Percentiles rank a stretch among this genome's conserved stretches.
Evolutionary conservation across 2,888 invertebrate genomes (phyloP).

Genomic region (Ormyrus labotus): DNA sequence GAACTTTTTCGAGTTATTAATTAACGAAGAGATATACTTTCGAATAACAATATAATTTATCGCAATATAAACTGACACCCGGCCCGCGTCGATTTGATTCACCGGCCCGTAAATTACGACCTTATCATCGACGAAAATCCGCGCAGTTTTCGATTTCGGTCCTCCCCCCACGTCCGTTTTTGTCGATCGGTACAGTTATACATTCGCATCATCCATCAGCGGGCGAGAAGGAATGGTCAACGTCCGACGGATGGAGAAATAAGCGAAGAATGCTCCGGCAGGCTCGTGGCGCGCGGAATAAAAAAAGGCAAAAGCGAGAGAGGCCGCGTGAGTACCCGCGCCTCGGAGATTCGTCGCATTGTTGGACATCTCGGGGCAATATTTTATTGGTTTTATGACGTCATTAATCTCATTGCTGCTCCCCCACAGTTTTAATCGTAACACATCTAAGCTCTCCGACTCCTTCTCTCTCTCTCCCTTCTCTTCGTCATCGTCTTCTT

Average conservation of each 20-base stretch:
- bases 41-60: background rate
- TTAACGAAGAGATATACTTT: no score
- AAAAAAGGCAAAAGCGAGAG: constrained; percentile 4
- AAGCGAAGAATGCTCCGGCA: constrained; percentile 42
- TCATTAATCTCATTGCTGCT: constrained; percentile 74
- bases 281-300: background rate
- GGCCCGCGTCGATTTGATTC: no score
- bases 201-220: constrained; percentile 74
- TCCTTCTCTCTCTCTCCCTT: background rate
- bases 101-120: no score
- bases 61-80: background rate
- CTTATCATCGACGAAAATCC: no score
- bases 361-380: constrained; percentile 69
- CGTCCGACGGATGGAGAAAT: constrained; percentile 38
- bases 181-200: constrained; percentile 67
- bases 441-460: constrained; percentile 60
- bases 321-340: background rate
- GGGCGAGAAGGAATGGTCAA: constrained; percentile 44
- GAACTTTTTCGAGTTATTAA: no score
- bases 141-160: background rate
- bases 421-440: constrained; percentile 72
- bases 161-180: background rate
- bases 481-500: background rate
- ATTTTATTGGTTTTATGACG: constrained; percentile 76
- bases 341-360: constrained; percentile 70